phyloP scores from a whole-genome alignment of 2,113 vertebrate genomes.

The Ursus arctos region DNA sequence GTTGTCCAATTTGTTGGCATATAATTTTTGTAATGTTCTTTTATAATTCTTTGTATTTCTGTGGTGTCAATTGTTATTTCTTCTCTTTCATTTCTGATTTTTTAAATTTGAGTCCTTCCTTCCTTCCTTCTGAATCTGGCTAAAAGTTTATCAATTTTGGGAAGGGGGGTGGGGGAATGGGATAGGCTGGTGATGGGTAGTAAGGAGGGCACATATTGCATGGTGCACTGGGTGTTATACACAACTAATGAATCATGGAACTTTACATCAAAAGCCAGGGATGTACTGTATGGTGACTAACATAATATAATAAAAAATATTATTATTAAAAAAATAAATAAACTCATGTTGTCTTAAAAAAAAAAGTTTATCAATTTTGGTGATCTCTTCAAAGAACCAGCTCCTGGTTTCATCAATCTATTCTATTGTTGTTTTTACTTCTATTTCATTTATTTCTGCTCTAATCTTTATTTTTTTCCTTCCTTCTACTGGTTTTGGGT shows the following conservation, averaged over 20 bases:
- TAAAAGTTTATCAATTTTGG: background rate
- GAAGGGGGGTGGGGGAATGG: too few species aligned
- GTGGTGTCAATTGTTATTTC: background rate
- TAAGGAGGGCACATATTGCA: too few species aligned
- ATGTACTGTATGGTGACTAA: too few species aligned
- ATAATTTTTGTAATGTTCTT: background rate
- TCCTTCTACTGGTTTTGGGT: background rate
- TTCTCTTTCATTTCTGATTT: background rate
- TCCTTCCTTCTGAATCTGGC: background rate
- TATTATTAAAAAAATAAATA: too few species aligned
- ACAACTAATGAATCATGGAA: too few species aligned
- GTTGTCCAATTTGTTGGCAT: background rate
- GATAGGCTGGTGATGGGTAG: too few species aligned
- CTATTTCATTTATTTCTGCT: background rate
- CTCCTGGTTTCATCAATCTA: background rate
- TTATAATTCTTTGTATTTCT: background rate
- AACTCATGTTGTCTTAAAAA: too few species aligned
- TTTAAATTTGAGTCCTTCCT: background rate
- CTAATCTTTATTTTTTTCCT: background rate
- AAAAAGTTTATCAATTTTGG: background rate
- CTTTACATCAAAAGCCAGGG: too few species aligned
- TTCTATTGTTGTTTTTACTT: background rate
- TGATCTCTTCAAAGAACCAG: background rate
- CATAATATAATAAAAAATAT: too few species aligned
- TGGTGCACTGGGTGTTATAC: too few species aligned